Percentiles rank a stretch among this genome's conserved stretches.
Evolutionary conservation across 2,888 invertebrate genomes (phyloP).

Genomic region (Drosophila hamatofila): DNA sequence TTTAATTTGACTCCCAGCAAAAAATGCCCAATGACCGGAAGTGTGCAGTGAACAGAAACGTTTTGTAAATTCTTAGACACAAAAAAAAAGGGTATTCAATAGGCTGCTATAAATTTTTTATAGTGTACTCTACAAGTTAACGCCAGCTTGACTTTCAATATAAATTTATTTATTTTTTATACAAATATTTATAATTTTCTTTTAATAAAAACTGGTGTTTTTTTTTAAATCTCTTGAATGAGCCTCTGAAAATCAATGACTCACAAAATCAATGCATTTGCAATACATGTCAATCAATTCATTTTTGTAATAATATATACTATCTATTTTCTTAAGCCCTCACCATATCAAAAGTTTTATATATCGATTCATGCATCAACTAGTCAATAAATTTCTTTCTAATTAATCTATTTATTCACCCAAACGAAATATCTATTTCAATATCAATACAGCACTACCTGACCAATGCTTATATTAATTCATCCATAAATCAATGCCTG

Average conservation of each 20-base stretch:
- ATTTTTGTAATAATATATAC: not conserved
- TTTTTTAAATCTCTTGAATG: not conserved
- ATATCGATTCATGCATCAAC: not conserved
- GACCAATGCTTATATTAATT: not conserved
- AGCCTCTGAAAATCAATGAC: not conserved
- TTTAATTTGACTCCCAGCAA: slow-evolving; percentile 57
- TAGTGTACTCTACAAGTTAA: not conserved
- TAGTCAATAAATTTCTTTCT: not conserved
- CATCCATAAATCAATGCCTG: not conserved
- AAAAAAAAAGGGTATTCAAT: slow-evolving; percentile 9
- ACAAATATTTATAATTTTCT: not conserved
- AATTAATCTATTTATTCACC: not conserved
- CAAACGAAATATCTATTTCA: not conserved
- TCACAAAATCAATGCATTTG: not conserved
- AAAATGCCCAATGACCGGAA: slow-evolving; percentile 52
- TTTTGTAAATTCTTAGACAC: slow-evolving; percentile 11
- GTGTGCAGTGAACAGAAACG: slow-evolving; percentile 12
- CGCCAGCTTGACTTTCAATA: not conserved
- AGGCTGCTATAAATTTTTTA: not conserved
- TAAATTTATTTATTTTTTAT: not conserved
- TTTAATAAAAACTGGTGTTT: no score
- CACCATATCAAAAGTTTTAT: not conserved
- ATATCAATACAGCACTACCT: not conserved
- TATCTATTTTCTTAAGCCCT: not conserved
- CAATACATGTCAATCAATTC: not conserved